Conservation (phyloP, 2,113 vertebrate species). For the Pterocles gutturalis region DNA sequence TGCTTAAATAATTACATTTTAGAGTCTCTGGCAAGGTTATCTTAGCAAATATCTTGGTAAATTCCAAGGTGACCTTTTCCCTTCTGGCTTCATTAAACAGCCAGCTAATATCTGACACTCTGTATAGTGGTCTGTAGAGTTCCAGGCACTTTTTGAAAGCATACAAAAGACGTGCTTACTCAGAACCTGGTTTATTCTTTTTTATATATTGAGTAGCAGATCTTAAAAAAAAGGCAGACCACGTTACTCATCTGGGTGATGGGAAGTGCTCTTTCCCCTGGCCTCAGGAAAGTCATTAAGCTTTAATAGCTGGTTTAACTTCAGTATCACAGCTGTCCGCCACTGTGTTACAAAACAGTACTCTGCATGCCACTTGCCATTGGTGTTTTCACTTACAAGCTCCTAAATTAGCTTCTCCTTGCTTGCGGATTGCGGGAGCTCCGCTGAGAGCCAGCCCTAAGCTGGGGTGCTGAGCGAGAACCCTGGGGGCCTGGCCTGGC, state of each 20-base stretch:
- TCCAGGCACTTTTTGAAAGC: neutral
- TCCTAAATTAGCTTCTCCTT: neutral
- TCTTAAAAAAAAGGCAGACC: neutral
- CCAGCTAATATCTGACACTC: neutral
- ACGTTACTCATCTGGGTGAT: neutral
- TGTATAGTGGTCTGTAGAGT: neutral
- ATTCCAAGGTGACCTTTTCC: constrained; percentile 13
- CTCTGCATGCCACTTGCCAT: neutral
- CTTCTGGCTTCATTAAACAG: constrained; percentile 12
- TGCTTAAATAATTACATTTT: constrained; percentile 21
- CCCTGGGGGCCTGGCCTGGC: neutral
- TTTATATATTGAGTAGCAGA: neutral
- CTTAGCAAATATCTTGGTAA: neutral
- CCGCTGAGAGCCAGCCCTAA: neutral
- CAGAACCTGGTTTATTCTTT: neutral
- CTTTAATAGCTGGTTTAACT: neutral
- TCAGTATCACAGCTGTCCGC: neutral
- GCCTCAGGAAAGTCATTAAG: neutral
- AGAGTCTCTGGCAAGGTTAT: constrained; percentile 31
- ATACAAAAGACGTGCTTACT: neutral
- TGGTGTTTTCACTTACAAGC: neutral
- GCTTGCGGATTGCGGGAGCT: neutral
- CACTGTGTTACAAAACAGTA: neutral
- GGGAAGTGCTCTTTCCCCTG: neutral
- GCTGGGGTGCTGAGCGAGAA: neutral